phyloP scores from a whole-genome alignment of 1,140 invertebrate species.

The Proctacanthus coquilletti region DNA sequence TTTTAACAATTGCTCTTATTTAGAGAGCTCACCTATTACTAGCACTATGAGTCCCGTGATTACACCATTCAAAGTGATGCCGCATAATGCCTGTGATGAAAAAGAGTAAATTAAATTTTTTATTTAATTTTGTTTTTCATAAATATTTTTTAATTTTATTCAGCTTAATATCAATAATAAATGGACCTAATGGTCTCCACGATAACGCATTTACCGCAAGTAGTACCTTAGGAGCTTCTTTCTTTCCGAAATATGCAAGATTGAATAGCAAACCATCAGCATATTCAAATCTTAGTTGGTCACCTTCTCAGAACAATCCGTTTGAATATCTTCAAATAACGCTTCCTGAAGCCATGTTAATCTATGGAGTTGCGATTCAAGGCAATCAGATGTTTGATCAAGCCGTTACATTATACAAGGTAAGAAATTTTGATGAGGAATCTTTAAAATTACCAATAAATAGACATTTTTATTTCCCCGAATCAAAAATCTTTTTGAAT shows the following conservation, averaged over 20 bases:
- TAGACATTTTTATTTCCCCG: neutral
- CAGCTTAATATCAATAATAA: slow-evolving; percentile 39
- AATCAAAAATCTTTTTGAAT: neutral
- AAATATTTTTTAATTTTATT: no score
- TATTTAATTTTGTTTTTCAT: no score
- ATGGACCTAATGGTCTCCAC: slow-evolving; percentile 34
- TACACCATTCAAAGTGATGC: no score
- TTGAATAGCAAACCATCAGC: slow-evolving; percentile 28
- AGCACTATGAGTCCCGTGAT: no score
- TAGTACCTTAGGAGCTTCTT: slow-evolving; percentile 31
- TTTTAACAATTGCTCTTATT: no score
- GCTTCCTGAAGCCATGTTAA: slow-evolving; percentile 39
- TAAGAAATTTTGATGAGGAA: no score
- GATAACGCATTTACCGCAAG: slow-evolving; percentile 43
- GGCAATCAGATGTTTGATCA: slow-evolving; percentile 48
- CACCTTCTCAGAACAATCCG: slow-evolving; percentile 35
- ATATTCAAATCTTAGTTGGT: no score
- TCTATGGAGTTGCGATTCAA: slow-evolving; percentile 56
- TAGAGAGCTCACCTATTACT: no score
- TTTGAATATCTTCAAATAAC: slow-evolving; percentile 56
- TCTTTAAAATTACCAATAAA: no score
- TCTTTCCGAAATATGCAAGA: slow-evolving; percentile 34
- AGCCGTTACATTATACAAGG: slow-evolving; percentile 57
- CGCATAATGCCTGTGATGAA: no score
- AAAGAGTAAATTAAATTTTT: no score